A percentile compares a stretch with the other conserved stretches of the same genome.
Evolutionary conservation across 2,797 vertebrate genomes (phyloP).

Genomic region (Pteropus rufus): DNA sequence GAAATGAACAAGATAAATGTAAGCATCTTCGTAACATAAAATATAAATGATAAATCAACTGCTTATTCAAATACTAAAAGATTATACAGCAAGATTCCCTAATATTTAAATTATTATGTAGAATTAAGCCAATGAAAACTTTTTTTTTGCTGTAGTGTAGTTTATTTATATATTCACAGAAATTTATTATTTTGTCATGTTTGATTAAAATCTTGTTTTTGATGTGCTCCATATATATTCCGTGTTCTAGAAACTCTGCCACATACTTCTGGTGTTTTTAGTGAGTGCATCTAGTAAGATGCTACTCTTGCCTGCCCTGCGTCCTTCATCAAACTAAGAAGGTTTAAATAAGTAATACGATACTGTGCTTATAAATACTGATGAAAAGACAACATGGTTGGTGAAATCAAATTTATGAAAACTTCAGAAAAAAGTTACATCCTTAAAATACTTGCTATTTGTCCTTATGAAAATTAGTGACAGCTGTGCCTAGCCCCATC

Average conservation of each 20-base stretch:
- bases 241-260: not conserved
- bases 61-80: not conserved
- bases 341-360: not conserved
- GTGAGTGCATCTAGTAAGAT: fast-evolving
- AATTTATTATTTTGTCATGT: not conserved
- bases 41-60: not conserved
- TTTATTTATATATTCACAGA: not conserved
- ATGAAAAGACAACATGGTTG: not conserved
- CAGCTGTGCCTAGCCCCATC: fast-evolving
- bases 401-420: not conserved
- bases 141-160: not conserved
- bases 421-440: not conserved
- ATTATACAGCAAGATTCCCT: not conserved
- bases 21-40: not conserved
- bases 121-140: not conserved
- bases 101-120: not conserved
- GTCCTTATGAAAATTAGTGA: not conserved
- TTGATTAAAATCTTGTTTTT: not conserved
- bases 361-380: not conserved
- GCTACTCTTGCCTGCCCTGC: not conserved
- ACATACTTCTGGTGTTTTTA: not conserved
- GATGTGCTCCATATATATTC: not conserved
- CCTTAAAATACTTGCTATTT: not conserved
- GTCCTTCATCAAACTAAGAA: not conserved
- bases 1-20: not conserved